A percentile compares a stretch with the other conserved stretches of the same genome.
These are phyloP conservation scores for Poecilia velifera DNA, from an alignment of 2,797 vertebrate genomes.

Conservation along the genomic window DNA sequence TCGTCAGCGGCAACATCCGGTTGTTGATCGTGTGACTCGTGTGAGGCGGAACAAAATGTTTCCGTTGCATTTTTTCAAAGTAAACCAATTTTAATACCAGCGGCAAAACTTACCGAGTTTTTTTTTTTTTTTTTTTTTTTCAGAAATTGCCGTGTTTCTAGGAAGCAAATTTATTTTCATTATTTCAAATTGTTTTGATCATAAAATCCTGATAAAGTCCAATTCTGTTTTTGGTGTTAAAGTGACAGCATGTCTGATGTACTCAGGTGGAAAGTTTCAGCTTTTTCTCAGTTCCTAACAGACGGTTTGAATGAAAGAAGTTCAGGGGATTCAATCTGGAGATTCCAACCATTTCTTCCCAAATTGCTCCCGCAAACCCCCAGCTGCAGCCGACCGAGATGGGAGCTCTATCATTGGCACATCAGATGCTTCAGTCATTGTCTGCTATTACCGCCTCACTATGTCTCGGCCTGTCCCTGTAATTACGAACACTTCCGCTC, in stretches of 20 bases:
- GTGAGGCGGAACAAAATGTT: too few relatives aligned
- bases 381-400: constrained; percentile 23
- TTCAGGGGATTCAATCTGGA: neutral
- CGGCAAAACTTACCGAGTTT: too few relatives aligned
- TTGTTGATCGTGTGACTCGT: too few relatives aligned
- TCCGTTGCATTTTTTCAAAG: too few relatives aligned
- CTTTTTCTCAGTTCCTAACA: neutral
- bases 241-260: neutral
- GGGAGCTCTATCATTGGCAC: constrained; percentile 65
- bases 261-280: neutral
- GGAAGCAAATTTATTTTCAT: too few relatives aligned
- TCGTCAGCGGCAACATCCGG: too few relatives aligned
- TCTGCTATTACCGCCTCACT: constrained; percentile 61
- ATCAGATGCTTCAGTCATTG: constrained; percentile 63
- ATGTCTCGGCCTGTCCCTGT: constrained; percentile 66
- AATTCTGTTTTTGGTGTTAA: neutral
- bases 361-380: neutral
- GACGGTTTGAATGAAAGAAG: neutral
- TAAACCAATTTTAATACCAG: too few relatives aligned
- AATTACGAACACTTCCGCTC: constrained; percentile 62
- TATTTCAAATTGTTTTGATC: neutral
- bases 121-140: too few relatives aligned
- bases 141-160: too few relatives aligned
- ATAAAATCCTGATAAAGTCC: neutral
- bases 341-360: neutral